These are phyloP conservation scores for Drosophila ananassae DNA, from an alignment of 1,140 invertebrate genomes.

Conservation along the genomic window DNA sequence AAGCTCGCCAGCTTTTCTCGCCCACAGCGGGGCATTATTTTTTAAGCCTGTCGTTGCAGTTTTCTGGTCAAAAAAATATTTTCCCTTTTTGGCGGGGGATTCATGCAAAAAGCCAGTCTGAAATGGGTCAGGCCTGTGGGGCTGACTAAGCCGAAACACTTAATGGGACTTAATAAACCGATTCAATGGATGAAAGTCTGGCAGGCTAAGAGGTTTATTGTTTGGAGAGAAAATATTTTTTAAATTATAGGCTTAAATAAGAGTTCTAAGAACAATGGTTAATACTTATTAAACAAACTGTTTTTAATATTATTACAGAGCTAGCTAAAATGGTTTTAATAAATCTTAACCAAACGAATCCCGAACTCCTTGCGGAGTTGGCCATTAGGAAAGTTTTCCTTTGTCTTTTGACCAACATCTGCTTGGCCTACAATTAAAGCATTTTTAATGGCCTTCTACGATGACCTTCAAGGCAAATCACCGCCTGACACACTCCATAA, in stretches of 20 bases:
- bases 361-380: not conserved
- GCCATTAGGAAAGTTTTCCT: slow-evolving; percentile 40
- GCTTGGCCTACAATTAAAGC: slow-evolving; percentile 46
- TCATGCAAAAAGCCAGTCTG: slow-evolving; percentile 38
- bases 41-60: slow-evolving; percentile 43
- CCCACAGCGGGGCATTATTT: slow-evolving; percentile 11
- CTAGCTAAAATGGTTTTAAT: too few relatives aligned
- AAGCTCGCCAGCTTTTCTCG: slow-evolving; percentile 14
- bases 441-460: slow-evolving; percentile 46
- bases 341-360: not conserved
- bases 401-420: slow-evolving; percentile 43
- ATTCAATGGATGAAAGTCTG: slow-evolving; percentile 3
- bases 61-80: slow-evolving; percentile 22
- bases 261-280: not conserved
- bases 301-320: too few relatives aligned
- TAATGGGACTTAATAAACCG: slow-evolving; percentile 8
- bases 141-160: slow-evolving; percentile 33
- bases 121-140: slow-evolving; percentile 51
- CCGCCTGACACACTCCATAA: slow-evolving; percentile 57
- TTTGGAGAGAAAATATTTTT: not conserved
- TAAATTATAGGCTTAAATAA: not conserved
- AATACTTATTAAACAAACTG: too few relatives aligned
- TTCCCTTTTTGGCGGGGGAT: slow-evolving; percentile 15
- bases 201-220: slow-evolving; percentile 12
- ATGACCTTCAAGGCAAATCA: slow-evolving; percentile 61